Base-by-base conservation (phyloP, 2,797 vertebrate genomes). In the Sebastes nivosus region DNA sequence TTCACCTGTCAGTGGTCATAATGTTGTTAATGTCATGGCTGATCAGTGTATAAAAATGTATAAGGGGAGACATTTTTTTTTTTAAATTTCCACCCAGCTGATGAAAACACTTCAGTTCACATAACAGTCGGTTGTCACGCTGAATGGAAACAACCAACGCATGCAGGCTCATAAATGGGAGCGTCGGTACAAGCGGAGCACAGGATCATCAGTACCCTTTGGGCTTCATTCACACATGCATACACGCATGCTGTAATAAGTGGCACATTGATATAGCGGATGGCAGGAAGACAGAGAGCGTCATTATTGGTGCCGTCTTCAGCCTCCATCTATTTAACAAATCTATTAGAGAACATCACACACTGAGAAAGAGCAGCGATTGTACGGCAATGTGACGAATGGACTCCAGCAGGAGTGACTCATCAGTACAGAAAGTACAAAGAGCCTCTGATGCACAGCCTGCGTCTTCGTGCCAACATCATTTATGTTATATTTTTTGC, bases 281-380 rank as follows among this genome's bases (percentile, higher is more conserved):
- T 72, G 66, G 80, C 81, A 84, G 42, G 18, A 86, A 84, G 88
- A 90, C 87, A 92, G 80, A 86, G 75, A 71, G 63, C 85, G 60
- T 88, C 80, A 90, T 91, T 87, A 88, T 87, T 80, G 79, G 60
- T 68, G 74, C 46, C 29, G 30, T 90, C 80, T 72, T 73, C 82
- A 72, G 83, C 77, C 72, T 85, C 50, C 87, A 78, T 88, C 81
- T 84, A 89, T 91, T 88, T 86, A 91, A 86, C 72, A 81, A 63
- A 87, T 87, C 88, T 87, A 89, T 86, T 81, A 86, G 65, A 79
- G 79, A 82, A 73, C 88, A 84, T 71, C 68, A 71, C 66, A 83
- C 46, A n/a, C 34, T 61, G 83, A 83, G 83, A 87, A 66, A 81
- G 76, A 81, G 78, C 80, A 22, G 52, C 70, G 10, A 75, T 79